Evolutionary conservation across 1,140 invertebrate species (phyloP).

Genomic region (Pygmarrhopalites habei): DNA sequence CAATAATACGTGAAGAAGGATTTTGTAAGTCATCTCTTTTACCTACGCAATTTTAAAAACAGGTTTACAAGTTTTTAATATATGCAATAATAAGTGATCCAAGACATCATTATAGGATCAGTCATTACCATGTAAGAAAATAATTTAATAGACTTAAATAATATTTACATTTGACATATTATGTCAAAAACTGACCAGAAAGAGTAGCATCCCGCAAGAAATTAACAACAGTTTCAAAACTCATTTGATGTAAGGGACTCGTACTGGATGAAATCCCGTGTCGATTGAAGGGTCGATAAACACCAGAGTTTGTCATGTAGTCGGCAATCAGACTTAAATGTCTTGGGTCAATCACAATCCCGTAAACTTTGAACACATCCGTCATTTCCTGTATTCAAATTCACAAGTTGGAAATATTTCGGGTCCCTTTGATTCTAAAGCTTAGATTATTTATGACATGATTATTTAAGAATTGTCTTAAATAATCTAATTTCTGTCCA

Average conservation of each 20-base stretch:
- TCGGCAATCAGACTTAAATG: conserved; percentile 91
- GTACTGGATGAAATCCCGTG: conserved; percentile 77
- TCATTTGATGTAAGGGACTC: conserved; percentile 96
- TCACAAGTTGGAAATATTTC: too few species aligned
- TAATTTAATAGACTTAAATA: too few species aligned
- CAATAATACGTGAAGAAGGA: conserved; percentile 79
- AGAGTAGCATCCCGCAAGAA: conserved; percentile 79
- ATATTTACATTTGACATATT: conserved; percentile 5
- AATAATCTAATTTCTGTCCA: too few species aligned
- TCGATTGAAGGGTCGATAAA: conserved; percentile 80
- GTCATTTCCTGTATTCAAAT: conserved; percentile 62
- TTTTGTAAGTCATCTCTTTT: conserved; percentile 68
- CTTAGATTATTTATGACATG: too few species aligned
- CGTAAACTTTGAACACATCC: conserved; percentile 91
- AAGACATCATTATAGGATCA: neutral
- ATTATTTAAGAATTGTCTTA: too few species aligned
- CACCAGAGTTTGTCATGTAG: conserved; percentile 95
- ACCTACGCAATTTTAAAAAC: conserved; percentile 45
- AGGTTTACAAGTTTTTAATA: neutral
- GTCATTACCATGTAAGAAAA: neutral
- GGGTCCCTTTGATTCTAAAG: too few species aligned
- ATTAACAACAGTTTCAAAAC: conserved; percentile 84
- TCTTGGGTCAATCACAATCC: conserved; percentile 86
- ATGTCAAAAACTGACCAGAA: conserved; percentile 43
- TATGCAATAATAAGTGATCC: neutral